A percentile compares a stretch with the other conserved stretches of the same genome.
Evolutionary conservation across 2,888 invertebrate species (phyloP).

Genomic region (Pandemis cinnamomeana): DNA sequence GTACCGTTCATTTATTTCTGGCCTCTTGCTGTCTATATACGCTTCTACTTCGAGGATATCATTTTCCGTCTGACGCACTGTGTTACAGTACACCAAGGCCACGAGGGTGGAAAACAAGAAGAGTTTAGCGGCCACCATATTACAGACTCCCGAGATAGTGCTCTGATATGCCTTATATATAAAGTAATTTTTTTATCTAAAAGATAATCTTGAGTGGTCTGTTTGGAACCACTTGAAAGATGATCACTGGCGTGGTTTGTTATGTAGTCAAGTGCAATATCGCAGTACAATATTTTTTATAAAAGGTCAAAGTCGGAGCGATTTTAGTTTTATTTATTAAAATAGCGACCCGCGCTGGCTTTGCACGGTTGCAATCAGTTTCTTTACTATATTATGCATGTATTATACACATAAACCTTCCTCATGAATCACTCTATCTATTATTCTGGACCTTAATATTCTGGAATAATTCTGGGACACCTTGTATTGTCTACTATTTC

Average conservation of each 20-base stretch:
- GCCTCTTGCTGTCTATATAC: conserved; percentile 64
- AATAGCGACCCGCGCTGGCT: not conserved
- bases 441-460: too few relatives aligned
- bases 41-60: conserved; percentile 61
- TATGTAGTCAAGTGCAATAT: conserved; percentile 15
- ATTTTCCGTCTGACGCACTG: conserved; percentile 48
- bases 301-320: not conserved
- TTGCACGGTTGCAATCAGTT: too few relatives aligned
- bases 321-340: not conserved
- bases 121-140: conserved; percentile 28
- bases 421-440: too few relatives aligned
- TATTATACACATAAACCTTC: too few relatives aligned
- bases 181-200: conserved; percentile 26
- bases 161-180: conserved; percentile 31
- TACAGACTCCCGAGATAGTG: conserved; percentile 6
- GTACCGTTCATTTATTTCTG: conserved; percentile 67
- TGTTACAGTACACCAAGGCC: conserved; percentile 48
- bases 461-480: too few relatives aligned
- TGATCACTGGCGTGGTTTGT: conserved; percentile 16
- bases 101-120: conserved; percentile 50
- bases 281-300: conserved; percentile 2
- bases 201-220: conserved; percentile 36
- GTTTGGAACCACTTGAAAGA: conserved; percentile 35
- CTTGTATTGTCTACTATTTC: too few relatives aligned
- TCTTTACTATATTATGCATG: too few relatives aligned